Base-by-base conservation (phyloP, 2,888 invertebrate species). In the Psococerastis gibbosa region DNA sequence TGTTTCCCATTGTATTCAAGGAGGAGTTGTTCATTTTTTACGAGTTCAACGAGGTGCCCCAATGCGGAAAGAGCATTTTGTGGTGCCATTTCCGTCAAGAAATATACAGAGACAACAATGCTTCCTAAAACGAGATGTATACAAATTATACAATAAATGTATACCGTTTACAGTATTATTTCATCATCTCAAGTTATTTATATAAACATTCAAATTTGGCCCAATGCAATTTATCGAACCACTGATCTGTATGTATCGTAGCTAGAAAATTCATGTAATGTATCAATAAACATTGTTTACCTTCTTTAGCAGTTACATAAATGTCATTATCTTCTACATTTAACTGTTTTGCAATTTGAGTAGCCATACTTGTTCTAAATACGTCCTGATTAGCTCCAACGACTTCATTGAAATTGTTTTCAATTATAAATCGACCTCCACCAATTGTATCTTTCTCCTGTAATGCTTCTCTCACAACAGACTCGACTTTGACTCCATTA, bases 361-460 rank as follows among this genome's bases (percentile, higher is more conserved):
- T 38, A 4, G 33, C 32, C 4, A 50, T 13, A 6, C 31, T 41
- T 9, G 41, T 38, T 32, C 47, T 43, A 32, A 51, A 49, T 35
- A 45, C 43, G 32, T 45, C 42, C 18, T 47, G 44, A 11, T 46
- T 34, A 3, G 49, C 35, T n/a, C 50, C 50, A 22, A 52, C 52
- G 16, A 46, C 47, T 34, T 16, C 31, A 9, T 46, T 45, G 44
- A 45, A 52, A 33, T 52, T 44, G 16, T 47, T 50, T 3, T 50
- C 32, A 15, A 52, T 51, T 32, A 50, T 52, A 35, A 17, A 45
- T 5, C 13, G 22, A 18, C 17, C 38, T 4, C 38, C 38, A 38
- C 17, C 22, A 17, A 38, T 3, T 33, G 33, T 15, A 6, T 33
- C 33, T 6, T 33, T 15, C 9, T 33, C n/a, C n/a, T n/a, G n/a